phyloP scores from a whole-genome alignment of 2,888 invertebrate species.

The Agriotes lineatus region DNA sequence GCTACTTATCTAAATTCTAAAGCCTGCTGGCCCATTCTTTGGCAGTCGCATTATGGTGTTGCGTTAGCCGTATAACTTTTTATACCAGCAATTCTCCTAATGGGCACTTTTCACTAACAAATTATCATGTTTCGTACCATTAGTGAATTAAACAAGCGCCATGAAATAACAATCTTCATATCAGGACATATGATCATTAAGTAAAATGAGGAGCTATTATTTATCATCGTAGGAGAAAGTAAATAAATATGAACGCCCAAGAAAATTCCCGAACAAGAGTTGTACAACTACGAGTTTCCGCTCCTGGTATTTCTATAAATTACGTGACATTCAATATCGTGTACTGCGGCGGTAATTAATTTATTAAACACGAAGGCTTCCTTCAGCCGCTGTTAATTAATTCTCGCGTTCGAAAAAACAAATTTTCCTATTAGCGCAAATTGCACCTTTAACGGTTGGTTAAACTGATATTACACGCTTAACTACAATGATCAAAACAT shows the following conservation, averaged over 20 bases:
- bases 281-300: too few relatives aligned
- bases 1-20: constrained; percentile 26
- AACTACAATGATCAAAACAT: neutral
- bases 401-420: constrained; percentile 2
- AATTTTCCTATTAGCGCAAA: constrained; percentile 12
- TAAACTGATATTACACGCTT: neutral
- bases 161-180: too few relatives aligned
- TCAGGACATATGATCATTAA: too few relatives aligned
- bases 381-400: constrained; percentile 4
- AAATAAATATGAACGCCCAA: neutral
- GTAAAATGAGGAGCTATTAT: too few relatives aligned
- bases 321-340: neutral
- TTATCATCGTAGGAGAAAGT: neutral
- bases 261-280: neutral
- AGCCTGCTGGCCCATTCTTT: too few relatives aligned
- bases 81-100: too few relatives aligned
- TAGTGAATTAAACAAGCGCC: too few relatives aligned
- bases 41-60: constrained; percentile 20
- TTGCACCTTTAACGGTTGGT: constrained; percentile 5
- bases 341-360: constrained; percentile 13
- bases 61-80: too few relatives aligned
- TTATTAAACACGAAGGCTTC: constrained; percentile 17
- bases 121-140: too few relatives aligned
- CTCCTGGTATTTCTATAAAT: too few relatives aligned
- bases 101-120: too few relatives aligned